Conservation (phyloP, 2,113 vertebrate genomes). For the Menura novaehollandiae region DNA sequence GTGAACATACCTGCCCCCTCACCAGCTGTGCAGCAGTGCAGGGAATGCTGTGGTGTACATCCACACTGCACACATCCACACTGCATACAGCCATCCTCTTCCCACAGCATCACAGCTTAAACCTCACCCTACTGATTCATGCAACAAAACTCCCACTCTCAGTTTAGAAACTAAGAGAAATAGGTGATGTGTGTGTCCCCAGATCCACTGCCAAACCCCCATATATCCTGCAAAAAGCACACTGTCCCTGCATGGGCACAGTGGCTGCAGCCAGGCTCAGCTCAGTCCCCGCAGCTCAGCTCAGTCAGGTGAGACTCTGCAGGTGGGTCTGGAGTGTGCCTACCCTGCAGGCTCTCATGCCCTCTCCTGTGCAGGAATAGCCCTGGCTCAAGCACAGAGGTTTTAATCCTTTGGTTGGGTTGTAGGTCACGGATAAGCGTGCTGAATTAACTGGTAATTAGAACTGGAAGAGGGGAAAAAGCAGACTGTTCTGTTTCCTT, state of each 20-base stretch:
- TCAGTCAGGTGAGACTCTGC: background rate
- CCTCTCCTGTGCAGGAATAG: background rate
- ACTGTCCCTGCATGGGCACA: rapidly evolving
- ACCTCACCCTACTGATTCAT: background rate
- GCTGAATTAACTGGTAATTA: background rate
- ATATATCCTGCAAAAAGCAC: background rate
- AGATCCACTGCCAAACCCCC: background rate
- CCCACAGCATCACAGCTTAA: background rate
- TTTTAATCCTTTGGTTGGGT: background rate
- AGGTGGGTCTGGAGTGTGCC: background rate
- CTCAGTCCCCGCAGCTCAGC: background rate
- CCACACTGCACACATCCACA: background rate
- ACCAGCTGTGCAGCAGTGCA: background rate
- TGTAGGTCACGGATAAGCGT: background rate
- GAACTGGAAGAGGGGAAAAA: background rate
- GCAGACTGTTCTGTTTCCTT: background rate
- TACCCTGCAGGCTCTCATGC: background rate
- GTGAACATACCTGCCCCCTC: background rate
- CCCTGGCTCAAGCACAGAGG: background rate
- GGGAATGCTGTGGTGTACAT: background rate
- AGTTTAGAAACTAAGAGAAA: background rate
- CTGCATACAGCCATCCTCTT: background rate
- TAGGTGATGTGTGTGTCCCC: background rate
- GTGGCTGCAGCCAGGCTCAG: background rate
- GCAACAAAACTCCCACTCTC: background rate